These are phyloP conservation scores for Amblyteles armatorius DNA, from an alignment of 2,888 invertebrate species.

Conservation along the genomic window DNA sequence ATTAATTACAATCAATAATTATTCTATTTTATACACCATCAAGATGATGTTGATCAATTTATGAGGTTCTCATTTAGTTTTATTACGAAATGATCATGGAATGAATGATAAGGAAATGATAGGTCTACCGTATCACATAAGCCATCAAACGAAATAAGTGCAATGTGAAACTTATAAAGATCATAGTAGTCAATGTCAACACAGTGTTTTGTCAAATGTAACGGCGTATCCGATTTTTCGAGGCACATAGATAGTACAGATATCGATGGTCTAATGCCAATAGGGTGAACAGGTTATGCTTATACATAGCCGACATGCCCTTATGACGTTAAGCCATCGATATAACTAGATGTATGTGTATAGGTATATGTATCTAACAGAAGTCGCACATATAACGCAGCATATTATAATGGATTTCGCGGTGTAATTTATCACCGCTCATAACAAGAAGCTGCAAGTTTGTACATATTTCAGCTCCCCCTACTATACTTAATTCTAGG, in stretches of 20 bases:
- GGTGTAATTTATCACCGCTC: constrained; percentile 81
- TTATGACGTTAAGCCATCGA: background rate
- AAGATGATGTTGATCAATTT: background rate
- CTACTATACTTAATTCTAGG: constrained; percentile 63
- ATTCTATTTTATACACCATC: background rate
- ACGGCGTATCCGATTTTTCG: too few species aligned
- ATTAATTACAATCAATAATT: background rate
- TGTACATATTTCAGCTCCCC: constrained; percentile 81
- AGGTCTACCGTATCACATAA: background rate
- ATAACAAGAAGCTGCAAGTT: constrained; percentile 82
- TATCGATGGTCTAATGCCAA: too few species aligned
- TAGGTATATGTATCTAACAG: constrained; percentile 39
- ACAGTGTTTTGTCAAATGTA: too few species aligned
- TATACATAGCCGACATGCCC: too few species aligned
- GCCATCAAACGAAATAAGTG: too few species aligned
- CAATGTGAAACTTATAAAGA: too few species aligned
- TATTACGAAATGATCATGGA: background rate
- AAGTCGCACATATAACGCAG: constrained; percentile 40
- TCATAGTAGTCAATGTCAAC: too few species aligned
- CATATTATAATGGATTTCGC: constrained; percentile 63
- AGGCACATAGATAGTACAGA: too few species aligned
- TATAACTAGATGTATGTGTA: background rate
- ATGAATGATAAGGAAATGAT: background rate
- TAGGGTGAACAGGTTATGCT: too few species aligned
- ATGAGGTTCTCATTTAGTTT: background rate